Percentiles rank a stretch among this genome's conserved stretches.
Conservation (phyloP, 1,140 invertebrate species). For the Holotrichia oblita region DNA sequence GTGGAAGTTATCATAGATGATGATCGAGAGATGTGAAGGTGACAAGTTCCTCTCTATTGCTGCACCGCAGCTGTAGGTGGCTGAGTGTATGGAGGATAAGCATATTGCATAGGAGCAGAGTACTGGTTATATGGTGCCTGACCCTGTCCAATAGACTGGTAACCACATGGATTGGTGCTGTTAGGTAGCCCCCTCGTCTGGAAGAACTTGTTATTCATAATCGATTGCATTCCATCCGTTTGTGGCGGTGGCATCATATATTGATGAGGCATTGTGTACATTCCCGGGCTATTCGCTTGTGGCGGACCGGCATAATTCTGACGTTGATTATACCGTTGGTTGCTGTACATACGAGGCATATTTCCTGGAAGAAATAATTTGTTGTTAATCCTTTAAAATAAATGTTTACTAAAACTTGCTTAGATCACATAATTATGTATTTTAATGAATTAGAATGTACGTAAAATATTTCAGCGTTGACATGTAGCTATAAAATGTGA, state of each 20-base stretch:
- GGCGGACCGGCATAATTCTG: slow-evolving; percentile 58
- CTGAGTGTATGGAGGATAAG: slow-evolving; percentile 64
- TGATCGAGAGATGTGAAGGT: slow-evolving; percentile 27
- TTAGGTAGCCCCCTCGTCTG: slow-evolving; percentile 66
- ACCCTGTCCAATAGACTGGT: slow-evolving; percentile 67
- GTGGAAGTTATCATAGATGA: slow-evolving; percentile 1
- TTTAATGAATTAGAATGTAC: no score
- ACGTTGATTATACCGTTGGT: slow-evolving; percentile 58
- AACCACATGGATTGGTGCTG: slow-evolving; percentile 67
- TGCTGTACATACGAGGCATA: slow-evolving; percentile 56
- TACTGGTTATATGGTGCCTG: slow-evolving; percentile 64
- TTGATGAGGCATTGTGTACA: slow-evolving; percentile 65
- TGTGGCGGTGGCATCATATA: slow-evolving; percentile 62
- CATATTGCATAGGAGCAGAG: slow-evolving; percentile 54
- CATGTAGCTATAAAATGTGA: no score
- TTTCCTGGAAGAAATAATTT: slow-evolving; percentile 53
- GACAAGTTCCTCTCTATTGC: slow-evolving; percentile 51
- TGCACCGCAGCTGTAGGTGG: slow-evolving; percentile 59
- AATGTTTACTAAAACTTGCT: no score
- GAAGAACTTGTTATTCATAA: slow-evolving; percentile 72
- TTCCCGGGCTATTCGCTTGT: slow-evolving; percentile 61
- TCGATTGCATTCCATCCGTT: slow-evolving; percentile 65
- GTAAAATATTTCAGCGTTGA: no score
- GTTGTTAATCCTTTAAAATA: no score
- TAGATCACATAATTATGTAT: no score